Base-by-base conservation (phyloP, 2,888 invertebrate species). In the Rambutsinella grinnellia region DNA sequence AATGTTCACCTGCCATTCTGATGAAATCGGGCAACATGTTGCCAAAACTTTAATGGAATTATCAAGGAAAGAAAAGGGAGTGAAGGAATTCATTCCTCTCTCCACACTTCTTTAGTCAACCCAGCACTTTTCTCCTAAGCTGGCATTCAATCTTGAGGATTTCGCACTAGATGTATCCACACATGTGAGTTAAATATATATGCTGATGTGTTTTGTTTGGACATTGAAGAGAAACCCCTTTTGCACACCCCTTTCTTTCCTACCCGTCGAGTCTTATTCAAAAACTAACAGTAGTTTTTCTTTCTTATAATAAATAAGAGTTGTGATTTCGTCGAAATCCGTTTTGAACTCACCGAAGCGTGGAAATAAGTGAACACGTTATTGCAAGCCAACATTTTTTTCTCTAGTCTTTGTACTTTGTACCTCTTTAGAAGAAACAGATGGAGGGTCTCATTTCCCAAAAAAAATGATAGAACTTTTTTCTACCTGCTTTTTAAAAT, bases 31-130 rank as follows among this genome's bases (percentile, higher is more conserved):
- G 54, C 65, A 72, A 65, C 72, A 72, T 72, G 72, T 72, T 72
- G 72, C 72, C 72, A 72, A 72, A 66, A 65, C 26, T 60, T 72
- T 72, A 72, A 72, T 72, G 72, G 65, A 60, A 72, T 72, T 65
- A 72, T 27, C 17, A 57, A 3, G 23, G 24, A 28, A 56, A 13
- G 19, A 26, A 61, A 17, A 61, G 27, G 13, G 61, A 13, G 19
- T 15, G 46, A 46, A 27, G 15, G 27, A 23, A 60, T 60, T 28
- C 51, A 13, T 51, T 19, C 24, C 10, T 62, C 19, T 62, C 51
- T 21, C 51, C 28, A 51, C 17, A 17, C 17, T 8, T 17, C 6
- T 27, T 27, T 27, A n/a, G n/a, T 10, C 44, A 15, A 60, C 1
- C 36, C 15, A 60, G 17, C 6, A 51, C 17, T 17, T 17, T 51